Percentiles rank a stretch among this genome's conserved stretches.
phyloP scores from a whole-genome alignment of 1,140 invertebrate genomes.

The Scaptodrosophila lebanonensis region DNA sequence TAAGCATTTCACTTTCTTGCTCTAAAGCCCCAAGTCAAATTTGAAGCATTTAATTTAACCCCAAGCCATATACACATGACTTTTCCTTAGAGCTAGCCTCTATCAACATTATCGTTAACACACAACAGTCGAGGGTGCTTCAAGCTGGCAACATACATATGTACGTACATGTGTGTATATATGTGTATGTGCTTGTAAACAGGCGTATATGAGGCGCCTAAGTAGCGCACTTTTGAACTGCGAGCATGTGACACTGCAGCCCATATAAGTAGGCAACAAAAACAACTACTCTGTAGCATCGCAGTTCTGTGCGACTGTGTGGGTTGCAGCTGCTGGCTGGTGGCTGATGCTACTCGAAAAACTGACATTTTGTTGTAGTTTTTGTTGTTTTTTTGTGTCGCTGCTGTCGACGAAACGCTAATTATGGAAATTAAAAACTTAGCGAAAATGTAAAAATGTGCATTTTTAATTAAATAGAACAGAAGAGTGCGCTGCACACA shows the following conservation, averaged over 20 bases:
- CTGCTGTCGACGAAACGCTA: slow-evolving; percentile 45
- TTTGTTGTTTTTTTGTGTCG: slow-evolving; percentile 24
- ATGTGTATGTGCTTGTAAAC: neutral
- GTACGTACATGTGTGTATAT: neutral
- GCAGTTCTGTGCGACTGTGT: slow-evolving; percentile 1
- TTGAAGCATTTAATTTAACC: too few relatives aligned
- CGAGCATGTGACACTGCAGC: slow-evolving; percentile 45
- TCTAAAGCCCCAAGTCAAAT: too few relatives aligned
- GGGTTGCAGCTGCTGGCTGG: slow-evolving; percentile 13
- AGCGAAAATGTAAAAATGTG: slow-evolving; percentile 69
- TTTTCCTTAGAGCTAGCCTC: too few relatives aligned
- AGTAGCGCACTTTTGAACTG: slow-evolving; percentile 33
- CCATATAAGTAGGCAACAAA: slow-evolving; percentile 71
- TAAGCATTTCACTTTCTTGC: too few relatives aligned
- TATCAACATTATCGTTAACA: too few relatives aligned
- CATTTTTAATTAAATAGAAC: slow-evolving; percentile 72
- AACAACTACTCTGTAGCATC: slow-evolving; percentile 24
- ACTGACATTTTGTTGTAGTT: slow-evolving; percentile 56
- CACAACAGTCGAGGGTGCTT: too few relatives aligned
- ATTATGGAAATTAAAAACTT: slow-evolving; percentile 75
- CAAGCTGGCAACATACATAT: too few relatives aligned
- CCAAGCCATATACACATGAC: too few relatives aligned
- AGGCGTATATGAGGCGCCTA: slow-evolving; percentile 1
- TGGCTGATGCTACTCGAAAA: slow-evolving; percentile 59
- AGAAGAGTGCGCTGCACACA: neutral